These are phyloP conservation scores for Cantharis nigra DNA, from an alignment of 2,888 invertebrate species.

Conservation along the genomic window DNA sequence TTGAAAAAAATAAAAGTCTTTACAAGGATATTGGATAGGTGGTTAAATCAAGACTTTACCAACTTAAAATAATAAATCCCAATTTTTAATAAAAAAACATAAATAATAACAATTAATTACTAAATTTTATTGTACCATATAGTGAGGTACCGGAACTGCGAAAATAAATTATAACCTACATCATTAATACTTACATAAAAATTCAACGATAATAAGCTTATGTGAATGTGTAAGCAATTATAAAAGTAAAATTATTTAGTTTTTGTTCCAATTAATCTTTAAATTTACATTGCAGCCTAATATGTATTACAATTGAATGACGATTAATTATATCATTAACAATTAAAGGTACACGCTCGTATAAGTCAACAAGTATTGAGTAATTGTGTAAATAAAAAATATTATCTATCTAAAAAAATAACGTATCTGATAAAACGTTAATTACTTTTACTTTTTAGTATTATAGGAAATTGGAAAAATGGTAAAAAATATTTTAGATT, in stretches of 20 bases:
- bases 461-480: not conserved
- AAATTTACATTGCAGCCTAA: not conserved
- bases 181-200: not conserved
- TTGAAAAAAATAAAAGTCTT: not conserved
- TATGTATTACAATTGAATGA: not conserved
- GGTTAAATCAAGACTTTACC: not conserved
- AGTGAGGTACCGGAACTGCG: not conserved
- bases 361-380: not conserved
- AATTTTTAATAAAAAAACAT: not conserved
- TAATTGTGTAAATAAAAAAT: not conserved
- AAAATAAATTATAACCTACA: not conserved
- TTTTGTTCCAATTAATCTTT: not conserved
- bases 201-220: not conserved
- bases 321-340: not conserved
- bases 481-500: not conserved
- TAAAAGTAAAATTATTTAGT: not conserved
- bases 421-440: not conserved
- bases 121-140: not conserved
- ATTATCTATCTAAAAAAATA: not conserved
- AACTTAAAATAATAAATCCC: not conserved
- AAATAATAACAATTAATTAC: not conserved
- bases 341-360: not conserved
- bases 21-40: not conserved
- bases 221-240: not conserved
- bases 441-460: not conserved